Base-by-base conservation (phyloP, 2,888 invertebrate species). In the Opisthograptis luteolata region DNA sequence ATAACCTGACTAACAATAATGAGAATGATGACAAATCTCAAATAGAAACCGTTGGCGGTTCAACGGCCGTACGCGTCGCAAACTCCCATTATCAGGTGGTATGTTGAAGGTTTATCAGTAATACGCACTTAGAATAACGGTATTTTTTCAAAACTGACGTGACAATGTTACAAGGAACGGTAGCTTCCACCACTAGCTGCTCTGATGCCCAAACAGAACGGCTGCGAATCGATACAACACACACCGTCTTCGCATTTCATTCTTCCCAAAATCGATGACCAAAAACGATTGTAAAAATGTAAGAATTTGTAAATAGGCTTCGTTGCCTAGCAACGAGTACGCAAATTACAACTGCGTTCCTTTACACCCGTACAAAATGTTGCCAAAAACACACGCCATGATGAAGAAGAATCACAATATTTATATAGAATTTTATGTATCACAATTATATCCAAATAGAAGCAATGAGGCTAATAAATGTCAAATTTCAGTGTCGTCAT, bases 211-310 rank as follows among this genome's bases (percentile, higher is more conserved):
- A 2, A 5, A 32, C 4, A 6, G 17, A 35, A 9, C 17, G 42
- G 42, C 37, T 27, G 41, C 46, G 32, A 49, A 43, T 12, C 35
- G 35, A 48, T 28, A 35, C 20, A 36, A 41, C 17, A 39, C n/a
- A 12, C 13, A 22, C 27, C 42, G 70, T 76, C 67, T 73, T 71
- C 70, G 70, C 68, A 68, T 73, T 73, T 65, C 67, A 72, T 77
- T 79, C 69, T 74, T 82, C 79, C 76, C 81, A 79, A 81, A 84
- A 84, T 81, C 70, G 72, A 77, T 81, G 87, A 87, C 87, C 87
- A 85, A 87, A 49, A 80, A 79, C 57, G 50, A 70, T 66, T 76
- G 70, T 70, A 76, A 78, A 69, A 62, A 52, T 73, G 72, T 76
- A 71, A 69, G 73, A 67, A 65, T 60, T 28, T 81, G 77, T 79